Conservation (phyloP, 1,140 invertebrate species). For the Heliconius hermathena region DNA sequence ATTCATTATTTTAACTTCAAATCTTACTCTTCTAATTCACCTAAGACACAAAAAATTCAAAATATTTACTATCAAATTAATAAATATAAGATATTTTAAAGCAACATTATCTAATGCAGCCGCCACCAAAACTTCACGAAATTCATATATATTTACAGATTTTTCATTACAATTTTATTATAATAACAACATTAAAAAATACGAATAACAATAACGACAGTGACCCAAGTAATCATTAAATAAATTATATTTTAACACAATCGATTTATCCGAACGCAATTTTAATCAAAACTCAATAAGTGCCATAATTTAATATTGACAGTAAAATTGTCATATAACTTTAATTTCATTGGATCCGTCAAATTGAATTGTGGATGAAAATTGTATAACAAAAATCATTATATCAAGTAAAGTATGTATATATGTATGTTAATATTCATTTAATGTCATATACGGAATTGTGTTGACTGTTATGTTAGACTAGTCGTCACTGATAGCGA, state of each 20-base stretch:
- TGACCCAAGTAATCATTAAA: slow-evolving; percentile 14
- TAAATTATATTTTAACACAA: slow-evolving; percentile 16
- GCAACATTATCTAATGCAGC: too few relatives aligned
- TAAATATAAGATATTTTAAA: too few relatives aligned
- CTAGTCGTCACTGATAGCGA: background rate
- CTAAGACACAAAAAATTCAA: too few relatives aligned
- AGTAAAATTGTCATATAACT: slow-evolving; percentile 1
- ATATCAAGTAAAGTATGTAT: background rate
- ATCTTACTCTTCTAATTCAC: too few relatives aligned
- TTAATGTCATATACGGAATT: background rate
- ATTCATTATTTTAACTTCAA: too few relatives aligned
- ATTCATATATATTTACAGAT: too few relatives aligned
- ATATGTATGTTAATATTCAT: background rate
- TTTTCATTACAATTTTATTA: too few relatives aligned
- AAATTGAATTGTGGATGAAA: slow-evolving; percentile 4
- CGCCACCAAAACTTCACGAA: too few relatives aligned
- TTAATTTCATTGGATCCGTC: background rate
- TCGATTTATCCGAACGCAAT: slow-evolving; percentile 5
- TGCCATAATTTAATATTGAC: slow-evolving; percentile 28
- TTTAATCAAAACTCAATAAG: slow-evolving; percentile 29
- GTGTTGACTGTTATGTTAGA: background rate
- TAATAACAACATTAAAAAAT: too few relatives aligned
- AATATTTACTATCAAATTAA: too few relatives aligned
- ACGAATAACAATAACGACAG: too few relatives aligned
- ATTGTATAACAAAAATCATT: slow-evolving; percentile 8